A percentile compares a stretch with the other conserved stretches of the same genome.
Evolutionary conservation across 1,140 invertebrate species (phyloP).

Genomic region (Riptortus pedestris): DNA sequence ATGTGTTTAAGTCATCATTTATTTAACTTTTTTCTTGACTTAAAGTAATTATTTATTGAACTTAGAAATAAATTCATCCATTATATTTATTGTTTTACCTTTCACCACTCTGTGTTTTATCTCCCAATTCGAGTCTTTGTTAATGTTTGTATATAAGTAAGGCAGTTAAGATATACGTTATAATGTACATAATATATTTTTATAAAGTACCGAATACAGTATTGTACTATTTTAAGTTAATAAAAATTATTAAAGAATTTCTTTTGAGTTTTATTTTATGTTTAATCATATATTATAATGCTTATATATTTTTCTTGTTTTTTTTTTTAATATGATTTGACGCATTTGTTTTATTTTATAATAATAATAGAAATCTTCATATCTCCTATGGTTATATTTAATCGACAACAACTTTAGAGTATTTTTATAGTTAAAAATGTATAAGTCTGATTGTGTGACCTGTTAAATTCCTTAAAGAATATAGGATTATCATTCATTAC

Average conservation of each 20-base stretch:
- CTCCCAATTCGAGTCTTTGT: too few relatives aligned
- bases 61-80: too few relatives aligned
- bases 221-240: slow-evolving; percentile 11
- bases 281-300: background rate
- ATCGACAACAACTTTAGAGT: background rate
- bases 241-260: background rate
- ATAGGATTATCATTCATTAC: too few relatives aligned
- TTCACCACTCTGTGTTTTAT: too few relatives aligned
- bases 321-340: background rate
- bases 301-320: background rate
- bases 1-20: too few relatives aligned
- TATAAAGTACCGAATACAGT: slow-evolving; percentile 14
- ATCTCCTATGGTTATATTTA: background rate
- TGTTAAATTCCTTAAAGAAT: background rate
- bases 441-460: slow-evolving; percentile 14
- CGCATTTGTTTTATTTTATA: background rate
- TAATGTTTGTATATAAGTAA: too few relatives aligned
- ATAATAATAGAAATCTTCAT: background rate
- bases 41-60: too few relatives aligned
- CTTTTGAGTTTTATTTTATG: too few relatives aligned
- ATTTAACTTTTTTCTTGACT: too few relatives aligned
- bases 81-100: too few relatives aligned
- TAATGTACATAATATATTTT: slow-evolving; percentile 12
- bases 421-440: slow-evolving; percentile 7
- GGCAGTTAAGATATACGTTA: background rate